A percentile compares a stretch with the other conserved stretches of the same genome.
phyloP scores from a whole-genome alignment of 2,888 invertebrate species.

The Cerastoderma edule region DNA sequence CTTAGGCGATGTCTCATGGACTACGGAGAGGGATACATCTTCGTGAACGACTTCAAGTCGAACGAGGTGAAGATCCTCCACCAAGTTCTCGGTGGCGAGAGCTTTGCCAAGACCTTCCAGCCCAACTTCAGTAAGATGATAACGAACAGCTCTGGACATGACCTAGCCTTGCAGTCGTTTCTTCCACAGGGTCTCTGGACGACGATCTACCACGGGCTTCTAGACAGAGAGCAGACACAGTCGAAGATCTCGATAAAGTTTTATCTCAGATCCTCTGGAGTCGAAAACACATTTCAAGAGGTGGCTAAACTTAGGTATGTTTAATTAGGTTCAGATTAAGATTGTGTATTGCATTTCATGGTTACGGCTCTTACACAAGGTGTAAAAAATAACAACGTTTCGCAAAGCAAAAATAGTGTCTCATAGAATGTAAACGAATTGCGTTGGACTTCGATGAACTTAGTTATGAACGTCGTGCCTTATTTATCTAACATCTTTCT shows the following conservation, averaged over 20 bases:
- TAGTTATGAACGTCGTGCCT: too few relatives aligned
- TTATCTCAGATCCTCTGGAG: conserved; percentile 63
- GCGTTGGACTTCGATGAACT: too few relatives aligned
- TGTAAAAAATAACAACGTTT: too few relatives aligned
- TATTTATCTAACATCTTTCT: too few relatives aligned
- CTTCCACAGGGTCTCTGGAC: conserved; percentile 63
- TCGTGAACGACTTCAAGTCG: conserved; percentile 64
- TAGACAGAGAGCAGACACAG: conserved; percentile 43
- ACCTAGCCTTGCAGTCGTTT: background rate
- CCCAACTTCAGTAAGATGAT: conserved; percentile 20
- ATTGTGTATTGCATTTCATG: too few relatives aligned
- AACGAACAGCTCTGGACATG: background rate
- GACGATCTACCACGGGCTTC: conserved; percentile 51
- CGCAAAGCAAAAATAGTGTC: too few relatives aligned
- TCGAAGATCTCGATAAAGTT: conserved; percentile 61
- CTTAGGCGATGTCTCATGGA: conserved; percentile 63
- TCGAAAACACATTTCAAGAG: conserved; percentile 67
- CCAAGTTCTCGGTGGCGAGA: conserved; percentile 27
- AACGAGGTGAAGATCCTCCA: conserved; percentile 55
- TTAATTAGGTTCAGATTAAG: too few relatives aligned
- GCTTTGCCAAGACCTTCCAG: conserved; percentile 32
- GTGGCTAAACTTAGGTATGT: conserved; percentile 73
- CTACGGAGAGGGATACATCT: conserved; percentile 65
- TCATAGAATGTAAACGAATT: too few relatives aligned
- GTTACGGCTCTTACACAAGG: too few relatives aligned